A percentile compares a stretch with the other conserved stretches of the same genome.
Conservation (phyloP, 2,113 vertebrate species). For the Cranoglanis bouderius region DNA sequence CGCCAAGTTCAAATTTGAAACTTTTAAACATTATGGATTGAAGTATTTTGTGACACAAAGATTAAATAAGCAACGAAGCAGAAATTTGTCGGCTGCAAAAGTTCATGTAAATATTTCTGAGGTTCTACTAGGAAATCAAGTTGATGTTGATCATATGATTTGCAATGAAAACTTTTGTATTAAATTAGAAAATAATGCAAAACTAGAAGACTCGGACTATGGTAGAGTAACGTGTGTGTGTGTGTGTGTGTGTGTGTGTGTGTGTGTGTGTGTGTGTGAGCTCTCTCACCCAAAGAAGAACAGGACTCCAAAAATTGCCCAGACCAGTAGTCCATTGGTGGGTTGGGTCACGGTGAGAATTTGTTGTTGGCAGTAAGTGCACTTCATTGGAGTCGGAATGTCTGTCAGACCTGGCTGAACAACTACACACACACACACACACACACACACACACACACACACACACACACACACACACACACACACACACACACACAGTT, state of each 20-base stretch:
- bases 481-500: too few species aligned
- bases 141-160: too few species aligned
- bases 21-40: neutral
- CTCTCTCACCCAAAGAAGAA: neutral
- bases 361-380: conserved; percentile 57
- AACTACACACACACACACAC: conserved; percentile 55
- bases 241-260: conserved; percentile 37
- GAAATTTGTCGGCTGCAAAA: too few species aligned
- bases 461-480: neutral
- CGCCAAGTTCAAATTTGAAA: neutral
- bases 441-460: conserved; percentile 18
- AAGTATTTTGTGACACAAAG: neutral
- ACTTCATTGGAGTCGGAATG: conserved; percentile 53
- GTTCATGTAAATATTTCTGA: too few species aligned
- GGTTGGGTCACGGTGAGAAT: conserved; percentile 51
- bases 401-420: conserved; percentile 24
- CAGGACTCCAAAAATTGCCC: conserved; percentile 53
- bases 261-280: conserved; percentile 13
- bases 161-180: too few species aligned
- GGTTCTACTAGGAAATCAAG: too few species aligned
- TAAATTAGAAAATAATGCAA: neutral
- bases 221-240: conserved; percentile 1
- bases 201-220: neutral
- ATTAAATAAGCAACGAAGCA: too few species aligned
- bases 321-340: conserved; percentile 56